Evolutionary conservation across 2,797 vertebrate genomes (phyloP).

Genomic region (Lepilemur ruficaudatus): DNA sequence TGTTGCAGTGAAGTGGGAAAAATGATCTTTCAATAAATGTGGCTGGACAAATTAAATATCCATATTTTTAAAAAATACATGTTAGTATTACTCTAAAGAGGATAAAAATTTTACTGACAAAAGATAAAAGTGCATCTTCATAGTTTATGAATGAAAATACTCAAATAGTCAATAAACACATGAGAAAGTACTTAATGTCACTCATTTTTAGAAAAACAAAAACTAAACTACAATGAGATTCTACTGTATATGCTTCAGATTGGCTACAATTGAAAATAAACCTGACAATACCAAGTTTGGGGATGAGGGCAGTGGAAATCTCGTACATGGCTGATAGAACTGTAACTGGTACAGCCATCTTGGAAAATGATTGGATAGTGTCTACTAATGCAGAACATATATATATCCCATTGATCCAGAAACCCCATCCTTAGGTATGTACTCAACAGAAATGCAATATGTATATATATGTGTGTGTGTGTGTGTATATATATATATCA

Average conservation of each 20-base stretch:
- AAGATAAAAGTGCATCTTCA: background rate
- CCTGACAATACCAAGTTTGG: background rate
- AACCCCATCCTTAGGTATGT: background rate
- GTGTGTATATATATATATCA: background rate
- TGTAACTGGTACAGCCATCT: background rate
- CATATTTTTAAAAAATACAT: background rate
- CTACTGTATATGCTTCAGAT: background rate
- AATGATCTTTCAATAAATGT: background rate
- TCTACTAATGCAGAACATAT: background rate
- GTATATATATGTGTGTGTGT: background rate
- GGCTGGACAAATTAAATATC: background rate
- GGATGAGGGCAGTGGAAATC: background rate
- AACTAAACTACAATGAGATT: background rate
- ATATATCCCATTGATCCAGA: background rate
- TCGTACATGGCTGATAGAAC: background rate
- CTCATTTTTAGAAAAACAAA: constrained; percentile 14
- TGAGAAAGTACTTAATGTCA: background rate
- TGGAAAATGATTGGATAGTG: background rate
- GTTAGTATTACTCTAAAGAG: background rate
- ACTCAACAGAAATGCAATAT: background rate
- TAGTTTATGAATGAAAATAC: background rate
- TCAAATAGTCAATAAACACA: background rate
- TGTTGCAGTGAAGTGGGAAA: background rate
- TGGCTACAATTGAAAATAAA: background rate
- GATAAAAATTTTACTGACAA: background rate